Evolutionary conservation across 92 coral and sea anemone genomes (phyloP), one percentile per base, ranked within the genome.

Genomic region (Epizoanthus stellaris): DNA sequence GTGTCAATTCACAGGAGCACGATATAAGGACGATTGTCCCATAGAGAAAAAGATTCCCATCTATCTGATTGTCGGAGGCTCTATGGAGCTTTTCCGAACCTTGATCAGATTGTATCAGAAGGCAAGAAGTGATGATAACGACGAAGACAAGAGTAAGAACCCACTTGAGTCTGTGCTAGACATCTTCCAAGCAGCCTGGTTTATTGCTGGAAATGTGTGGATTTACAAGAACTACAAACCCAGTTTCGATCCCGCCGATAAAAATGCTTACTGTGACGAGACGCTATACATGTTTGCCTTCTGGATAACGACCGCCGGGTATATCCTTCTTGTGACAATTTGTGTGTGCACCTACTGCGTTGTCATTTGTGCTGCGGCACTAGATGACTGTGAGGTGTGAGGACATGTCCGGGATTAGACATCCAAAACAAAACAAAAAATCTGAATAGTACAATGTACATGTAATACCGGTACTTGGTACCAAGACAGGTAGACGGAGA

Each of bases 41-140:
- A 52, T 85, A 4, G 95, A 95, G 87, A 85, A 80, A 20, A 85
- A 86, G 80, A 95, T 95, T n/a, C 98, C 98, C 34, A 95, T 95
- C 76, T 95, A 95, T 45, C 93, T 95, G 17, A 95, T 95, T 14
- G 98, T 95, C 14, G 93, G 89, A 45, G 98, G 98, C 11, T 86
- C 92, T 17, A 88, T 95, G 68, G 94, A 93, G 4, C 89, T 93
- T 85, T 71, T 89, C 67, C 89, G 98, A 11, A 93, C 92, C 85
- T 69, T 93, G 16, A 77, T 91, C 12, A 84, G 89, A 17, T 60
- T 95, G 67, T 87, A 96, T 75, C 80, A 81, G 19, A 81, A 94
- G 62, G 90, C 90, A 13, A 80, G 53, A 13, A 81, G 70, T n/a
- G 38, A 63, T 2, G 86, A 87, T 5, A 65, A 77, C 12, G 76